Percentiles rank a stretch among this genome's conserved stretches.
phyloP scores from a whole-genome alignment of 1,140 invertebrate genomes.

The Dendrolimus punctatus region DNA sequence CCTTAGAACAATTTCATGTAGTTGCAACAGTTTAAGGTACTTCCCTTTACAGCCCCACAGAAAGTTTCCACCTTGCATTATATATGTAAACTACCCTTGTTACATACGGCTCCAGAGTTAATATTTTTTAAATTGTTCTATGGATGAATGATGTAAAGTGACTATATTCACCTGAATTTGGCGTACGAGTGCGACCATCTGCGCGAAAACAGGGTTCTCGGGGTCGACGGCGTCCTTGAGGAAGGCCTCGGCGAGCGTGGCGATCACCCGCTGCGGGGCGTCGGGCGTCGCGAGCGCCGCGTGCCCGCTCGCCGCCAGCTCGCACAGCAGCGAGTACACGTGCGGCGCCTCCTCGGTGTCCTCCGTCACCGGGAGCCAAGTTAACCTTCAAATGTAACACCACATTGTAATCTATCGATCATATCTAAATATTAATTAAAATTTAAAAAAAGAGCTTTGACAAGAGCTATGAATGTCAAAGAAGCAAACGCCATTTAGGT shows the following conservation, averaged over 20 bases:
- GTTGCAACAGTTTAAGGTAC: too few relatives aligned
- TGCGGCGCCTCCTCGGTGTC: slow-evolving; percentile 96
- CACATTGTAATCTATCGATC: background rate
- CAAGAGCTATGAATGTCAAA: too few relatives aligned
- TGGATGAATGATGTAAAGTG: background rate
- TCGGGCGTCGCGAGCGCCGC: slow-evolving; percentile 86
- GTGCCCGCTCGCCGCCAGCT: slow-evolving; percentile 94
- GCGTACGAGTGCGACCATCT: slow-evolving; percentile 78
- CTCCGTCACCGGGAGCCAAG: slow-evolving; percentile 96
- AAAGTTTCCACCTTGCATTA: too few relatives aligned
- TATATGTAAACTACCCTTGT: too few relatives aligned
- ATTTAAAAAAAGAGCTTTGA: too few relatives aligned
- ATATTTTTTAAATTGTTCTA: background rate
- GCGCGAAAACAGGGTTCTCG: slow-evolving; percentile 81
- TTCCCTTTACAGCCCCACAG: too few relatives aligned
- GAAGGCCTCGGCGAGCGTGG: slow-evolving; percentile 92
- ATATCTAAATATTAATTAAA: too few relatives aligned
- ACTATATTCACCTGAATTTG: slow-evolving; percentile 51
- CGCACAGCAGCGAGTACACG: slow-evolving; percentile 96
- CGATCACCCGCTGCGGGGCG: slow-evolving; percentile 91
- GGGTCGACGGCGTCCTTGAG: slow-evolving; percentile 83
- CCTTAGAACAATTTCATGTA: too few relatives aligned
- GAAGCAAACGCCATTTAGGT: too few relatives aligned
- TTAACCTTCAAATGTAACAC: slow-evolving; percentile 75
- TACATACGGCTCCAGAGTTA: too few relatives aligned